These are phyloP conservation scores for Cheilosia scutellata DNA, from an alignment of 2,888 invertebrate genomes.

Conservation along the genomic window DNA sequence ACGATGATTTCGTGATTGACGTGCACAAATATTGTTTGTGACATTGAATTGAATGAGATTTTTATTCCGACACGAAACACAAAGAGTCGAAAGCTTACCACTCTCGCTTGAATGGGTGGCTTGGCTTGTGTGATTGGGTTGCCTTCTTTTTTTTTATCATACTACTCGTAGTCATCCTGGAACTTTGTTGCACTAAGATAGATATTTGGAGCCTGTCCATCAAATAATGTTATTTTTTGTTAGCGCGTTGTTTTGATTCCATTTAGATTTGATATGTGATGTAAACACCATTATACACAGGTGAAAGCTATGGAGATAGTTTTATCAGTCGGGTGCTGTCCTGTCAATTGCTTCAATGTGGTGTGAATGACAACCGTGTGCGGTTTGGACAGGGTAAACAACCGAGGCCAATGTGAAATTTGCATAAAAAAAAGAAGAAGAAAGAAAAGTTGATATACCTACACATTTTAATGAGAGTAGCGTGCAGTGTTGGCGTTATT, in stretches of 20 bases:
- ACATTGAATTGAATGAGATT: constrained; percentile 75
- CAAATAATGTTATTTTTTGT: constrained; percentile 43
- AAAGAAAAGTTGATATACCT: neutral
- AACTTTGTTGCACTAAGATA: constrained; percentile 38
- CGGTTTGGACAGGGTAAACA: constrained; percentile 31
- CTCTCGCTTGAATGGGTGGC: constrained; percentile 1
- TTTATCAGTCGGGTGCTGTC: constrained; percentile 24
- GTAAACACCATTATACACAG: constrained; percentile 31
- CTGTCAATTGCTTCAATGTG: constrained; percentile 36
- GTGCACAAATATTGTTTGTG: constrained; percentile 74
- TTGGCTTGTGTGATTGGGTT: constrained; percentile 8
- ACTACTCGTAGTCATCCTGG: neutral
- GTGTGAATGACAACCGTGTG: constrained; percentile 29
- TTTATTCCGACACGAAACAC: constrained; percentile 62
- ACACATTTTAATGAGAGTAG: constrained; percentile 31
- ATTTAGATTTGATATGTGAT: constrained; percentile 44
- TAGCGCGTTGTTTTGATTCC: constrained; percentile 40
- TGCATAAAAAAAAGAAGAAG: constrained; percentile 18
- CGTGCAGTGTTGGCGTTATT: constrained; percentile 37
- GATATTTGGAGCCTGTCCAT: constrained; percentile 37
- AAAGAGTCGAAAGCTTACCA: constrained; percentile 29
- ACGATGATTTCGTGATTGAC: constrained; percentile 74
- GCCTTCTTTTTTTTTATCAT: neutral
- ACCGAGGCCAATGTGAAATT: constrained; percentile 40
- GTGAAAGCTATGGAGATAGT: constrained; percentile 9